Percentiles rank a stretch among this genome's conserved stretches.
Evolutionary conservation across 2,113 vertebrate species (phyloP).

Genomic region (Macrotus californicus): DNA sequence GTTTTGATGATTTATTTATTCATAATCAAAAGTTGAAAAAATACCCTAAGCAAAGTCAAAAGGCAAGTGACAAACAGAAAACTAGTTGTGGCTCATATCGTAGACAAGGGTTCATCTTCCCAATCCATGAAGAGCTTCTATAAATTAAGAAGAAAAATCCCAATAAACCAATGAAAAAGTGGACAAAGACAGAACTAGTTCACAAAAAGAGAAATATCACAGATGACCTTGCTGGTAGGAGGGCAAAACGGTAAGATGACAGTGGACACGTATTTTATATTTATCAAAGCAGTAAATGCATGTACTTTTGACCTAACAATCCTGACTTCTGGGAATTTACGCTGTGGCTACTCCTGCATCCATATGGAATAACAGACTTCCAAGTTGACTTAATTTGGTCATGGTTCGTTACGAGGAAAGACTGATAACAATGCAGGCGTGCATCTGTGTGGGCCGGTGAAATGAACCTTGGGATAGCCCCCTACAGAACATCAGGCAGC

Average conservation of each 20-base stretch:
- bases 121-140: neutral
- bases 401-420: neutral
- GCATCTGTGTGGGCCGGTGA: no score
- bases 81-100: neutral
- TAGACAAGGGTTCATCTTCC: neutral
- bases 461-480: neutral
- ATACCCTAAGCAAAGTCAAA: neutral
- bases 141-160: neutral
- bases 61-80: neutral
- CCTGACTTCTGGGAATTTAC: neutral
- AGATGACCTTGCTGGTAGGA: neutral
- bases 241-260: neutral
- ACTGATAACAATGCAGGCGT: fast-evolving
- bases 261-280: neutral
- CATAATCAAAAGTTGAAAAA: neutral
- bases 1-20: neutral
- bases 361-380: neutral
- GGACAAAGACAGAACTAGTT: neutral
- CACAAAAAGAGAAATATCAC: neutral
- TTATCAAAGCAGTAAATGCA: neutral
- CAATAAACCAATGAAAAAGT: neutral
- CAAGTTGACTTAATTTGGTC: fast-evolving
- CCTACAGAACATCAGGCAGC: no score
- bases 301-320: neutral
- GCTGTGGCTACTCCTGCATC: no score